Evolutionary conservation across 2,888 invertebrate species (phyloP), one percentile per base, ranked within the genome.

Genomic region (Ophion ellenae): DNA sequence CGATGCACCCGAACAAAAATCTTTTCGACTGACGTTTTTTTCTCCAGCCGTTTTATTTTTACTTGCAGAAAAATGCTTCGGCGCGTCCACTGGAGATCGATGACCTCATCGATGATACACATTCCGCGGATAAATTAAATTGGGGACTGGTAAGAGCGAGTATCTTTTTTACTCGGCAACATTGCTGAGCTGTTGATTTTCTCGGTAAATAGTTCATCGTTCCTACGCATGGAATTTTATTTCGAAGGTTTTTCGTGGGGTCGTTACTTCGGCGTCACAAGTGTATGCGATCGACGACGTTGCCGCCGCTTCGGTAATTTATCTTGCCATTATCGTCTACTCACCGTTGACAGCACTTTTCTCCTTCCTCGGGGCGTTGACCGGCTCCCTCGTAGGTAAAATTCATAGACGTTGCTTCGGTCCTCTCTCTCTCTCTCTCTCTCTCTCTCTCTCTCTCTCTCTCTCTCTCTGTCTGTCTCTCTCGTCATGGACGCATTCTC

Each of bases 301-400:
- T 2, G 89, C 91, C 28, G 88, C 92, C 17, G 94, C 94, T 28
- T 89, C 93, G 14, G 85, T 94, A 17, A 92, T 94, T 67, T 94
- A 94, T 88, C 87, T 94, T 66, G 94, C 91, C 24, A 89, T 94
- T 57, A 81, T 94, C 83, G 89, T 95, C 79, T 95, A 93, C 88
- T 95, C 95, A 24, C 95, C 95, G 2, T 90, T 92, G 20, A 92
- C 94, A 11, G 92, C 93, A 36, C 89, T 91, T 20, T 94, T 94
- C 86, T 92, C 93, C 28, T 90, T 93, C 40, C 69, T 93, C 47
- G 95, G 95, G 10, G 93, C 94, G 5, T 86, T 93, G 7, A 63
- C 93, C 20, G 93, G 93, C 9, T 92, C 94, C 4, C 88, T 94
- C 40, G 89, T 92, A 86, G 94, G 95, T 94, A 92, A 32, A 32